Base-by-base conservation (phyloP, 2,888 invertebrate species). In the Eupithecia exiguata region DNA sequence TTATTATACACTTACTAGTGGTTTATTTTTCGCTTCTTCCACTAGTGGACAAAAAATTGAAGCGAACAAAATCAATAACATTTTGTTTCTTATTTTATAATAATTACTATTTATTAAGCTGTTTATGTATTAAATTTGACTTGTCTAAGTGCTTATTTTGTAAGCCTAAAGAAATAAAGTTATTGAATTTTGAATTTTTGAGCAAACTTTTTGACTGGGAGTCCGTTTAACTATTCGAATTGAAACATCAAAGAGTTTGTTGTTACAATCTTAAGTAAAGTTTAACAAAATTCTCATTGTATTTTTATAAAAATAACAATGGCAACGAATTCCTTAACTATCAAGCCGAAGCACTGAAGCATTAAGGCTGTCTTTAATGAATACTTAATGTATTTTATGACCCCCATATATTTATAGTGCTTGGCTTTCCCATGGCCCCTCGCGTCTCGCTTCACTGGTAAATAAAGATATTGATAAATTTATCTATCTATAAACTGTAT, bases 341-440 rank as follows among this genome's bases (percentile, higher is more conserved):
- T 82, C 77, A n/a, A 67, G 69, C 25, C 46, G 49, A 80, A 79
- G 79, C 84, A 81, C 81, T 80, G 69, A 81, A 81, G 77, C 75
- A 61, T 73, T 46, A 68, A 70, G 78, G 74, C 77, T 80, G 83
- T 83, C 85, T 82, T 82, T 88, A 88, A 89, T 90, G 90, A 88
- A 88, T 89, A 87, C 89, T 88, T 87, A 86, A 84, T 88, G 82
- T 80, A 85, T 87, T 89, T 90, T 90, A 90, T 89, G 85, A 69
- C 84, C 84, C 62, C 75, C 75, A 68, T 75, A 72, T 68, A 75
- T 70, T 70, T 75, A 75, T 75, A 70, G 75, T 72, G 75, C 68
- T 70, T 72, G 38, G 12, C 43, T 68, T 79, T 79, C 79, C 75
- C 79, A 79, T 76, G 77, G 71, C 67, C 76, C 72, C 74, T 38